Base-by-base conservation (phyloP, 2,888 invertebrate genomes). In the Drosophila prostipennis region DNA sequence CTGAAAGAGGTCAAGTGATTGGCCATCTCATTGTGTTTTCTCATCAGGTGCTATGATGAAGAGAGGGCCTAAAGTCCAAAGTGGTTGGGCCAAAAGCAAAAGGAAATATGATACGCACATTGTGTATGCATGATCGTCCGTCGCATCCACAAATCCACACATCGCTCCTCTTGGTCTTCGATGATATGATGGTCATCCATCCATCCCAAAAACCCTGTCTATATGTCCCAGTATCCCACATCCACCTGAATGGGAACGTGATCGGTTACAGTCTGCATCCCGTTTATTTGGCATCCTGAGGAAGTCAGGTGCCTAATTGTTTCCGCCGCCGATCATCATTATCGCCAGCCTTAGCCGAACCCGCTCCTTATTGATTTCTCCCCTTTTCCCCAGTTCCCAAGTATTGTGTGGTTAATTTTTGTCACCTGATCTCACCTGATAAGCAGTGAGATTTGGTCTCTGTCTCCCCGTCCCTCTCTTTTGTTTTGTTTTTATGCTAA, bases 251-350 rank as follows among this genome's bases (percentile, higher is more conserved):
- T 34, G 63, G 43, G 57, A 54, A 72, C 65, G 67, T 59, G 57
- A 74, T 73, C 73, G 74, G 58, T 59, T 70, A 72, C 72, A 72
- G 56, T 72, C 65, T 55, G 72, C 63, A 56, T 52, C 56, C 68
- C 52, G 43, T 63, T 64, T 46, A 29, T 48, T 53, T 57, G 73
- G 89, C 90, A 90, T 90, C 90, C 91, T 91, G 89, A 89, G 90
- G 91, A 90, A 90, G 90, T 90, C 91, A 90, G 89, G 90, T 91
- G 90, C 79, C 86, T 91, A 90, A 90, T 90, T 90, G 89, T 91
- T 90, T 90, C 91, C 90, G 90, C 29, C 29, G 29, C 7, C 1
- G 29, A 29, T 84, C 89, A 34, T 81, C 84, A 16, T 80, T 82
- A 71, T 19, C 19, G 19, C 19, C 19, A 19, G 19, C 19, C 19